Conservation (phyloP, 2,113 vertebrate genomes). For the Tachuris rubrigastra region DNA sequence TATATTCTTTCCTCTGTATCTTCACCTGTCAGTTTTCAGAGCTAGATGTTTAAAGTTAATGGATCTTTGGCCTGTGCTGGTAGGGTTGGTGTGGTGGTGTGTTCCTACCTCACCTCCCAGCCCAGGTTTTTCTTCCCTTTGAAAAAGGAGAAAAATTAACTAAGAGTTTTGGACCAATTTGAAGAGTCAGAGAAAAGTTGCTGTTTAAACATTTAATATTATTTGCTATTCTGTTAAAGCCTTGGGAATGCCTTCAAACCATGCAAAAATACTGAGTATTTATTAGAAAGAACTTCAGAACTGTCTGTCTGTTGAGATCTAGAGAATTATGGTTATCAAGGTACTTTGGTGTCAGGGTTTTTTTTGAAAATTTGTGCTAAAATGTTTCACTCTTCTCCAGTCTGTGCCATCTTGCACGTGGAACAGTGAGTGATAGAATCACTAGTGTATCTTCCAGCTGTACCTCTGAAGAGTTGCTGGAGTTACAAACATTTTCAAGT, state of each 20-base stretch:
- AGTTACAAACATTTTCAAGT: not conserved
- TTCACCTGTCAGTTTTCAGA: not conserved
- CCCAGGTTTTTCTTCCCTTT: not conserved
- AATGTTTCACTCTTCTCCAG: not conserved
- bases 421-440: not conserved
- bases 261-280: not conserved
- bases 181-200: not conserved
- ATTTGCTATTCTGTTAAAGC: not conserved
- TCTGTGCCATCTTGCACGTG: fast-evolving
- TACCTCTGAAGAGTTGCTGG: not conserved
- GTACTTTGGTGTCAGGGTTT: not conserved
- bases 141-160: not conserved
- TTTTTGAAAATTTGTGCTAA: not conserved
- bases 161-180: not conserved
- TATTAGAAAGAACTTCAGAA: not conserved
- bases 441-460: not conserved
- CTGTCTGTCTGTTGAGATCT: not conserved
- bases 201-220: not conserved
- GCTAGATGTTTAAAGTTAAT: not conserved
- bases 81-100: not conserved
- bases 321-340: not conserved
- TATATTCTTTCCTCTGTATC: not conserved
- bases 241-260: not conserved
- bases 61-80: not conserved
- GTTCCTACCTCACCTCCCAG: not conserved